Evolutionary conservation across 2,888 invertebrate genomes (phyloP), one percentile per base, ranked within the genome.

Genomic region (Clanis bilineata): DNA sequence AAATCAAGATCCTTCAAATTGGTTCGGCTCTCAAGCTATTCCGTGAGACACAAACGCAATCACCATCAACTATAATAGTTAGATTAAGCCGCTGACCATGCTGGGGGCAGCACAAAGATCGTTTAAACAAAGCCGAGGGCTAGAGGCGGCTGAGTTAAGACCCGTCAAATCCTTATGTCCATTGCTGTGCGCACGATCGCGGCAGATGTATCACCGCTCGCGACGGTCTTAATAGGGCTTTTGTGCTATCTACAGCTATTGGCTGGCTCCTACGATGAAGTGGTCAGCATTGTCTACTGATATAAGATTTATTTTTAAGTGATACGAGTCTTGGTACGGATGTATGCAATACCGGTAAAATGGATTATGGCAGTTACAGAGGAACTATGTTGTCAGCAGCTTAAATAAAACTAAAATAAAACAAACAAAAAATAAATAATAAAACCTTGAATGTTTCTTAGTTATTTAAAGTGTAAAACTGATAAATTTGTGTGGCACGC

Each of bases 131-230:
- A 86, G 83, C 82, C 77, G 73, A 76, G 73, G 58, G 63, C 63
- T 65, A 65, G 65, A 73, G 71, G 72, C 75, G 71, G 73, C 83
- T 86, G 84, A 86, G 79, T 85, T 82, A 86, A 82, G 79, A 76
- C 80, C 84, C 79, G 77, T 80, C 82, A 87, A 91, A 91, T 91
- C 90, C 90, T 79, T 70, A 67, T 73, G 74, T 74, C 86, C 79
- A 87, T 88, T 85, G 87, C 82, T 75, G 64, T 66, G 80, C 77
- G 78, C 91, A 90, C 91, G 90, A 82, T 76, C 83, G 78, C 59
- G 74, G 77, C 90, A 90, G 90, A 90, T 90, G 90, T 81, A 85
- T 84, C 83, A 72, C 80, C 68, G 36, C 58, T 32, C 47, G 58
- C 58, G 58, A 39, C 39, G 47, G 63, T 69, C 62, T 67, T 60